Base-by-base conservation (phyloP, 2,113 vertebrate species). In the Pundamilia nyererei region DNA sequence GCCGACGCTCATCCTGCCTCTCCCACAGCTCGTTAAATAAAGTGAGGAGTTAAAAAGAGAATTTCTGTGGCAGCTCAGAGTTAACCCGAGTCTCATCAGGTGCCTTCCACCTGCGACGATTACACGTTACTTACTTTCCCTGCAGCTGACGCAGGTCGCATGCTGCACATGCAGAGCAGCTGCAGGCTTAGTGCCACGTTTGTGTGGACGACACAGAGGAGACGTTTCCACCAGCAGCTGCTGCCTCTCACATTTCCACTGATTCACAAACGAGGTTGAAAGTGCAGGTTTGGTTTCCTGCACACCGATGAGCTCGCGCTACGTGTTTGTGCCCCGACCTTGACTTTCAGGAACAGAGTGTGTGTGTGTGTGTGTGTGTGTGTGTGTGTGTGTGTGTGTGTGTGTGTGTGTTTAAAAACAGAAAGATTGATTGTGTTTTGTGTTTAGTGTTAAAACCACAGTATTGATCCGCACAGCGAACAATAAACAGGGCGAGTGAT, bases 391-490 rank as follows among this genome's bases (percentile, higher is more conserved):
- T 29, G 54, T 24, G 56, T 3, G 21, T 21, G 21, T 21, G 21
- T 21, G 58, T 5, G 33, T 21, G 42, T 80, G 21, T 58, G 3
- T 33, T 5, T 7, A 5, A 60, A 38, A 62, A n/a, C 7, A 56
- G 53, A 83, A 19, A 83, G 86, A 89, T 70, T 81, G 82, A 89
- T 88, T 56, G 77, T 81, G 58, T 81, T 91, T 88, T 56, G 77
- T 81, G 58, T 81, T 91, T 40, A 9, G 84, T 89, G 87, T 88
- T 87, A 84, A 91, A 88, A 87, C 72, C 24, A 62, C 53, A 19
- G 38, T 91, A 91, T 93, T 83, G 87, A 92, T 89, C 87, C 1
- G 0, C 45, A 42, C 49, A 77, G 29, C 68, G 55, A 82, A 82
- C 17, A 81, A 83, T 81, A 89, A 88, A 70, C 58, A 53, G 54